Evolutionary conservation across 2,888 invertebrate genomes (phyloP), one percentile per base, ranked within the genome.

Genomic region (Drosophila parthenogenetica): DNA sequence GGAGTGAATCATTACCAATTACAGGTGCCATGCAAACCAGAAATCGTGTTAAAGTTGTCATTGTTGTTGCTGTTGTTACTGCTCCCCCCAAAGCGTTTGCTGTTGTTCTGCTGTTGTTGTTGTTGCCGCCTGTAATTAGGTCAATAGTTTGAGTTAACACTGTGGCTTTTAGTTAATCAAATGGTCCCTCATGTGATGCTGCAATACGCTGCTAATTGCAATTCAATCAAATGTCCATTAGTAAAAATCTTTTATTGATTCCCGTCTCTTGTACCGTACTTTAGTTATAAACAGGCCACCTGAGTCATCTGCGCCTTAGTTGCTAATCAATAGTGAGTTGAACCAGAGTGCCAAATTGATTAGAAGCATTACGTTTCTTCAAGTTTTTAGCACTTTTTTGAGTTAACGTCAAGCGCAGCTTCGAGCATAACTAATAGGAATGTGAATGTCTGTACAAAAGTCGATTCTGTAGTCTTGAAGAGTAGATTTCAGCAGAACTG

Each of bases 11-110:
- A 83, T 91, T 92, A 92, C 92, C 92, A 90, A 92, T 91, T 43
- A 92, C 92, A 79, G 92, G 92, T 79, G 92, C 92, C 90, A 92
- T 90, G 81, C 91, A 92, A 81, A 91, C 89, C 83, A 92, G 81
- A 83, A 92, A 91, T 68, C 91, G 87, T 76, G 90, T 91, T 88
- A 92, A 81, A 57, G 90, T 89, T 60, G 91, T 89, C 55, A 68
- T 54, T 57, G 60, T 59, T 58, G 68, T 22, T 7, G 32, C 42
- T 50, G 66, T 43, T 54, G 55, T 35, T 50, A 63, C 2, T 51
- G 32, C 22, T 22, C 22, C 22, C 22, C 22, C 22, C 22, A 5
- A 5, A 22, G 22, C 22, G 22, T 22, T 22, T 22, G 22, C 11
- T 58, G 63, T 13, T 42, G 65, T 0, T 54, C 14, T 48, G 11